Evolutionary conservation across 2,888 invertebrate species (phyloP).

Genomic region (Drosophila ochracea): DNA sequence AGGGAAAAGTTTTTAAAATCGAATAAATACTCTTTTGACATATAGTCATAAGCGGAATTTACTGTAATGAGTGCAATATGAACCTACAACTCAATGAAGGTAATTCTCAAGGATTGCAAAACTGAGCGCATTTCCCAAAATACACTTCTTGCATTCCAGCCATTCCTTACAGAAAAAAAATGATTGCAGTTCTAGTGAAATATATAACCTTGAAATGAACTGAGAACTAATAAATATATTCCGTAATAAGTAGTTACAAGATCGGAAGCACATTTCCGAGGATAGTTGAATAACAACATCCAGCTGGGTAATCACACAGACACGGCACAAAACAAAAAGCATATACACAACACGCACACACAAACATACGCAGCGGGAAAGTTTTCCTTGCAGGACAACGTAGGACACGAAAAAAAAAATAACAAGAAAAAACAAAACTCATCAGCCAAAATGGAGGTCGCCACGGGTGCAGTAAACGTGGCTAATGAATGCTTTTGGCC

Average conservation of each 20-base stretch:
- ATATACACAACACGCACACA: conserved; percentile 9
- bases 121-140: not conserved
- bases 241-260: not conserved
- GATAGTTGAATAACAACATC: not conserved
- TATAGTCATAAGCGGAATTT: not conserved
- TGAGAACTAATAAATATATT: not conserved
- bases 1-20: not conserved
- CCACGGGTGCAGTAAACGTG: conserved; percentile 81
- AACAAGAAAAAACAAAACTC: conserved; percentile 62
- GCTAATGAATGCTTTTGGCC: conserved; percentile 82
- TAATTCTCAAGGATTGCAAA: too few species aligned
- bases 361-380: conserved; percentile 41
- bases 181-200: not conserved
- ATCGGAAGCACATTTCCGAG: conserved; percentile 12
- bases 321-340: conserved; percentile 2
- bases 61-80: not conserved
- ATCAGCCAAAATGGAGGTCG: conserved; percentile 80
- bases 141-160: not conserved
- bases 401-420: conserved; percentile 14
- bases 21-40: not conserved
- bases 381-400: conserved; percentile 57
- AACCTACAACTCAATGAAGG: too few species aligned
- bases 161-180: not conserved
- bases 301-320: conserved; percentile 38
- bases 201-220: not conserved